A percentile compares a stretch with the other conserved stretches of the same genome.
Evolutionary conservation across 2,888 invertebrate species (phyloP).

Genomic region (Ceratothoa steindachneri): DNA sequence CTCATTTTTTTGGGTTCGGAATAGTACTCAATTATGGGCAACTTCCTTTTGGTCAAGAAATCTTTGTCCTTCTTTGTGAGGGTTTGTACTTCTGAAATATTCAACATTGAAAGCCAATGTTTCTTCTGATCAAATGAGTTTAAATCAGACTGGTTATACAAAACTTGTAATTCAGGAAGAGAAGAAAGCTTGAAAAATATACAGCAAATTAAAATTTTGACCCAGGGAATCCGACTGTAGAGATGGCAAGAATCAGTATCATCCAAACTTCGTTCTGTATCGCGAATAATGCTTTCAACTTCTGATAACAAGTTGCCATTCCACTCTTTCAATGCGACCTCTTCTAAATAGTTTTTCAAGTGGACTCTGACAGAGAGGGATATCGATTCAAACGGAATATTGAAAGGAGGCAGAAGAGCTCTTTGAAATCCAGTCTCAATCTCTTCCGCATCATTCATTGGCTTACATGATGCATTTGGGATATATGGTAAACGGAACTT

Average conservation of each 20-base stretch:
- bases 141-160: not conserved
- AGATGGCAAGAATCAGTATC: not conserved
- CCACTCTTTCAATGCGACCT: not conserved
- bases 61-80: not conserved
- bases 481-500: too few relatives aligned
- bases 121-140: not conserved
- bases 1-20: not conserved
- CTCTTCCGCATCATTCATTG: not conserved
- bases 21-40: not conserved
- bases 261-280: not conserved
- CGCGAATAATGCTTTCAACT: not conserved
- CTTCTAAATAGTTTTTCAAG: too few relatives aligned
- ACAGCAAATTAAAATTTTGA: not conserved
- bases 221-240: not conserved
- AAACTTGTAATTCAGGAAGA: not conserved
- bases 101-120: not conserved
- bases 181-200: not conserved
- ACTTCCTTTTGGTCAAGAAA: not conserved
- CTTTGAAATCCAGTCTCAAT: not conserved
- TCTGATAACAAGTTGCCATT: not conserved
- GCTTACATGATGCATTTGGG: not conserved
- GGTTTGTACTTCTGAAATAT: not conserved
- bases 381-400: not conserved
- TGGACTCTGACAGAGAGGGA: too few relatives aligned
- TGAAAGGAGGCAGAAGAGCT: not conserved